A percentile compares a stretch with the other conserved stretches of the same genome.
Evolutionary conservation across 1,140 invertebrate species (phyloP).

Genomic region (Brachionus rotundiformis): DNA sequence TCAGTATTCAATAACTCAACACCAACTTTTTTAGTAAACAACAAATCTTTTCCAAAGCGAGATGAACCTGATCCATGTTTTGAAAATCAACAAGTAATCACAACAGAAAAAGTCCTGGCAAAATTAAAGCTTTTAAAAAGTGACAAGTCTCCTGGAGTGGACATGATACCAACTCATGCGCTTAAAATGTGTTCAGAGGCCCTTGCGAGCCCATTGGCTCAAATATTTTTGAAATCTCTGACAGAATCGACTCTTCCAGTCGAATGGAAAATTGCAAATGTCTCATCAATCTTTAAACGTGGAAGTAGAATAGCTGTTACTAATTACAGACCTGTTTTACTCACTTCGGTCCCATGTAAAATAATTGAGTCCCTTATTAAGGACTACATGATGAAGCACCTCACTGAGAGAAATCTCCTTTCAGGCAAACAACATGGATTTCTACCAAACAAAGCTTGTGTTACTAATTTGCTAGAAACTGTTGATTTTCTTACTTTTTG

Average conservation of each 20-base stretch:
- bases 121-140: not conserved
- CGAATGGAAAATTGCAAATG: no score
- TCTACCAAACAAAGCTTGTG: no score
- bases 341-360: not conserved
- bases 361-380: not conserved
- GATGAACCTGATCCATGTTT: not conserved
- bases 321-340: no score
- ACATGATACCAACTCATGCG: not conserved
- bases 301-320: no score
- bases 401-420: not conserved
- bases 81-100: conserved; percentile 1
- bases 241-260: no score
- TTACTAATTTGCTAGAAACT: no score
- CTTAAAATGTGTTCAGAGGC: not conserved
- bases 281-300: no score
- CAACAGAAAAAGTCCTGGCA: not conserved
- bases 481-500: no score
- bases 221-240: no score
- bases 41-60: not conserved
- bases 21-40: not conserved
- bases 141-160: not conserved
- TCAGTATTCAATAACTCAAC: not conserved
- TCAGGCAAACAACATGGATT: not conserved
- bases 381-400: not conserved
- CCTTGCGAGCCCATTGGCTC: no score